Percentiles rank a stretch among this genome's conserved stretches.
Evolutionary conservation across 2,797 vertebrate species (phyloP).

Genomic region (Fistularia commersonii): DNA sequence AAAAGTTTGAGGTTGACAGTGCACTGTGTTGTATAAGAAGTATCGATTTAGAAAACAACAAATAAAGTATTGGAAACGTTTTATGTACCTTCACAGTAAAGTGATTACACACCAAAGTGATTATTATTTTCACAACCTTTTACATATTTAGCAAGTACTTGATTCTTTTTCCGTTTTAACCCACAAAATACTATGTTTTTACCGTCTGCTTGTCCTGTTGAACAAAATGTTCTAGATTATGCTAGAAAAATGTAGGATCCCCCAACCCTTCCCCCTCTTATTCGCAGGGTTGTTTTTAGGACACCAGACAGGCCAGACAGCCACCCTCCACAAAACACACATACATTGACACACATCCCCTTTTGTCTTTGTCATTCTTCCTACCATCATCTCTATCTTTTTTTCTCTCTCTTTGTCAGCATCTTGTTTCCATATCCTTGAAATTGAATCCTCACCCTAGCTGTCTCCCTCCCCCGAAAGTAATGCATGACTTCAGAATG

Average conservation of each 20-base stretch:
- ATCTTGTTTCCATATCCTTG: constrained; percentile 17
- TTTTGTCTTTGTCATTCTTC: constrained; percentile 20
- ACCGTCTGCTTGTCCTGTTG: background rate
- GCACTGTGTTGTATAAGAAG: no score
- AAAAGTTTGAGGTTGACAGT: no score
- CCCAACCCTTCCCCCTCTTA: constrained; percentile 1
- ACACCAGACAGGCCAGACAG: constrained; percentile 34
- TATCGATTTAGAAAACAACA: no score
- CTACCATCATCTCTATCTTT: constrained; percentile 11
- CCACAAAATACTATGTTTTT: background rate
- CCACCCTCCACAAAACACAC: constrained; percentile 27
- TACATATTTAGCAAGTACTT: no score
- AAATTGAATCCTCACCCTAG: constrained; percentile 9
- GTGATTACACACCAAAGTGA: no score
- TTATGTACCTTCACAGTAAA: no score
- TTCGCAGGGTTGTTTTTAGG: constrained; percentile 30
- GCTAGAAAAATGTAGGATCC: constrained; percentile 29
- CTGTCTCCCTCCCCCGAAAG: background rate
- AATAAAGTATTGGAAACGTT: no score
- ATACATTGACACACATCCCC: no score
- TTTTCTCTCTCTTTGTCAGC: constrained; percentile 11
- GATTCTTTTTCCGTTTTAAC: no score
- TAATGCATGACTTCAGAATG: constrained; percentile 10
- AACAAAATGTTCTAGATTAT: constrained; percentile 9
- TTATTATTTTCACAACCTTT: no score